phyloP scores from a whole-genome alignment of 2,797 vertebrate genomes.

The Acanthurus lineatus region DNA sequence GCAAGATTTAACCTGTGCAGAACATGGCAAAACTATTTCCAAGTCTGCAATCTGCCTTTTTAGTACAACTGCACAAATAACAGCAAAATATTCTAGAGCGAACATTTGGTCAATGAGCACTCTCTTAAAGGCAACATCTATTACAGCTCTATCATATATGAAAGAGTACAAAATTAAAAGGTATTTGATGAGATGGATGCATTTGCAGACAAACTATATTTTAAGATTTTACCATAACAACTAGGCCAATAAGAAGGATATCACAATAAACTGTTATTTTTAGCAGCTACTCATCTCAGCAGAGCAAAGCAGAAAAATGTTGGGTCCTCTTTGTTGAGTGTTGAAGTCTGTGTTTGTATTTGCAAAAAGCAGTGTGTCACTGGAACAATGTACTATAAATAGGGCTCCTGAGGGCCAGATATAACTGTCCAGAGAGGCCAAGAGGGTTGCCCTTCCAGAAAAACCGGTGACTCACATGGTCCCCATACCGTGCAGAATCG shows the following conservation, averaged over 20 bases:
- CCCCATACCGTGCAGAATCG: constrained; percentile 62
- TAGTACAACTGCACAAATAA: constrained; percentile 16
- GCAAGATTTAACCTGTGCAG: constrained; percentile 53
- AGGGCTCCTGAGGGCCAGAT: constrained; percentile 74
- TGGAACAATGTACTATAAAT: constrained; percentile 86
- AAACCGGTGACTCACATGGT: constrained; percentile 68
- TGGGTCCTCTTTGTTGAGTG: constrained; percentile 36
- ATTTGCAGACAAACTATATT: constrained; percentile 3
- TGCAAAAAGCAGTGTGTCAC: constrained; percentile 79
- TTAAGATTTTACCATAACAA: constrained; percentile 10
- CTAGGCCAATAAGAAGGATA: constrained; percentile 5
- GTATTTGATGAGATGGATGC: background rate
- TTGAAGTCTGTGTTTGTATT: constrained; percentile 49
- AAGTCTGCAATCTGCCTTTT: background rate
- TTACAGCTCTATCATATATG: background rate
- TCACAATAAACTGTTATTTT: constrained; percentile 51
- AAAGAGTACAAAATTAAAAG: background rate
- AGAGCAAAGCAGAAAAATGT: constrained; percentile 31
- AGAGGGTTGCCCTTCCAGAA: constrained; percentile 74
- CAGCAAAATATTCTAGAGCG: background rate
- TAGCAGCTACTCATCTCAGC: constrained; percentile 24
- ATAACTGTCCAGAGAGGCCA: constrained; percentile 79
- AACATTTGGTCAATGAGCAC: background rate
- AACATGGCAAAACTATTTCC: background rate
- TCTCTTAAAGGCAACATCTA: background rate